Evolutionary conservation across 2,797 vertebrate species (phyloP).

Genomic region (Gallinago solitaria): DNA sequence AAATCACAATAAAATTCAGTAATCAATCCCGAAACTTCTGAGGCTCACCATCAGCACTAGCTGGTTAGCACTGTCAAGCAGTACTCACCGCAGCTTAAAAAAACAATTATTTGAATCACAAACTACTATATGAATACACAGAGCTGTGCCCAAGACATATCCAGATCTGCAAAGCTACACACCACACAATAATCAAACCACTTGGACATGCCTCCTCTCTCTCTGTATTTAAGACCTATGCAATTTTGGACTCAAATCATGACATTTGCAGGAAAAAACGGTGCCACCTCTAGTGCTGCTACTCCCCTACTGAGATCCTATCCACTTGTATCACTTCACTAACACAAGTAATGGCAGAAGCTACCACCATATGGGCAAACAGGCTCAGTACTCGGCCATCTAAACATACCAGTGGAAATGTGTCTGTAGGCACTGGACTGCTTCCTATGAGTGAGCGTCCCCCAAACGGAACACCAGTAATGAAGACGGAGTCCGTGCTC

Average conservation of each 20-base stretch:
- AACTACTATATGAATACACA: not conserved
- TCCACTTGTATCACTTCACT: not conserved
- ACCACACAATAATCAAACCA: not conserved
- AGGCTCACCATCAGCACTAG: not conserved
- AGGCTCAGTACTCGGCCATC: not conserved
- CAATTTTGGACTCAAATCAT: not conserved
- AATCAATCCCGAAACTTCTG: not conserved
- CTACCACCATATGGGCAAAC: not conserved
- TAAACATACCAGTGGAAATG: rapidly evolving
- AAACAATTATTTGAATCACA: not conserved
- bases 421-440: rapidly evolving
- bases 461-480: not conserved
- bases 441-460: not conserved
- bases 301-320: not conserved
- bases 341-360: not conserved
- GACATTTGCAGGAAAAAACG: not conserved
- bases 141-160: not conserved
- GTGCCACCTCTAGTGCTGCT: not conserved
- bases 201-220: not conserved
- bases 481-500: not conserved
- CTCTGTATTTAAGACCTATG: rapidly evolving
- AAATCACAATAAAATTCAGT: not conserved
- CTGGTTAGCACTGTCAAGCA: not conserved
- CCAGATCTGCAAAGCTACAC: not conserved
- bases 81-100: not conserved